phyloP scores from a whole-genome alignment of 2,113 vertebrate genomes.

The Sander lucioperca region DNA sequence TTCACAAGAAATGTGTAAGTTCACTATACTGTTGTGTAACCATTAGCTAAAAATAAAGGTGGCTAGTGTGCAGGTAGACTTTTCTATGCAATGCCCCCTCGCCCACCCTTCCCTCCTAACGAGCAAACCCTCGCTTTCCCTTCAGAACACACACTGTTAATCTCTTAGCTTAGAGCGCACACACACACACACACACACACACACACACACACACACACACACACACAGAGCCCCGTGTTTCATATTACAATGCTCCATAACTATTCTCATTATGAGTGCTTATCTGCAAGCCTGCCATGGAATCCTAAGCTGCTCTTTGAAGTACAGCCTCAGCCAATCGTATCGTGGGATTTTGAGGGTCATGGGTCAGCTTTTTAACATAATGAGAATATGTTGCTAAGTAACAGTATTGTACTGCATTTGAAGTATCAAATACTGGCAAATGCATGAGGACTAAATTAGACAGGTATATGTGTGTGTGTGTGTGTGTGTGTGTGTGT shows the following conservation, averaged over 20 bases:
- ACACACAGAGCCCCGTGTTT: slow-evolving; percentile 41
- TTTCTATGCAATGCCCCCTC: slow-evolving; percentile 16
- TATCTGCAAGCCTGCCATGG: slow-evolving; percentile 70
- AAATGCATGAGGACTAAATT: slow-evolving; percentile 52
- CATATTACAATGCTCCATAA: slow-evolving; percentile 71
- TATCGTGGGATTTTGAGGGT: slow-evolving; percentile 57
- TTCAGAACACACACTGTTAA: slow-evolving; percentile 47
- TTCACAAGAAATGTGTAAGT: background rate
- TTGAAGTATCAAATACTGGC: slow-evolving; percentile 61
- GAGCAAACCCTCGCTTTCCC: slow-evolving; percentile 31
- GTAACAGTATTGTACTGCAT: slow-evolving; percentile 68
- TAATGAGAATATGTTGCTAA: slow-evolving; percentile 75
- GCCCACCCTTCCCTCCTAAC: slow-evolving; percentile 29
- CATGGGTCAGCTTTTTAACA: slow-evolving; percentile 72
- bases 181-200: slow-evolving; percentile 6
- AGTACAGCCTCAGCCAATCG: slow-evolving; percentile 69
- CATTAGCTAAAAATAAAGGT: slow-evolving; percentile 36
- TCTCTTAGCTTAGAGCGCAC: slow-evolving; percentile 37
- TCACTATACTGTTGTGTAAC: background rate
- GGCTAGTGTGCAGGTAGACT: slow-evolving; percentile 28
- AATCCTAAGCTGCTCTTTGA: slow-evolving; percentile 79
- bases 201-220: slow-evolving; percentile 29
- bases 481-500: slow-evolving; percentile 25
- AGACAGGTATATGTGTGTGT: slow-evolving; percentile 30
- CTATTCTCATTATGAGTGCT: slow-evolving; percentile 75